Base-by-base conservation (phyloP, 2,113 vertebrate species). In the Podarcis muralis region DNA sequence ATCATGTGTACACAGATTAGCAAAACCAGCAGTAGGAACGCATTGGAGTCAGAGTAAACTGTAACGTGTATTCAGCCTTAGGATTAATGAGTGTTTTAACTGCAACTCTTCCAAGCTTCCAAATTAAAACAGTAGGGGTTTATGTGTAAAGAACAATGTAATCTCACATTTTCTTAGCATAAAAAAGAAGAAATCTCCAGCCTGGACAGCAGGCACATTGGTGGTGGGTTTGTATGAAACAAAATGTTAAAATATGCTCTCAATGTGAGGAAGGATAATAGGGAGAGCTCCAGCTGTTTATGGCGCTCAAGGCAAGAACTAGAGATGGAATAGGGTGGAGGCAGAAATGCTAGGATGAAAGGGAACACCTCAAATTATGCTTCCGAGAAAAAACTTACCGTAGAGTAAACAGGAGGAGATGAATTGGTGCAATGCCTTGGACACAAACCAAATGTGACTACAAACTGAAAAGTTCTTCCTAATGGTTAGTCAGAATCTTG, bases 41-140 rank as follows among this genome's bases (percentile, higher is more conserved):
- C 48, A 53, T 53, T 53, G 48, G 48, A 53, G 48, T 53, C 48
- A 53, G 48, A 53, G 48, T 53, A 53, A 53, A 53, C 48, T 53
- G 48, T 11, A 53, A 48, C 48, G 48, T 53, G 48, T 48, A 53
- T 53, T 11, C 48, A 12, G 48, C 48, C 43, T 48, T 30, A 81
- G 69, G 86, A 82, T 48, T 32, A 59, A 7, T 53, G 12, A 16
- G 30, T 32, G 88, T 20, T 83, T 25, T 37, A 5, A 25, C 0
- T 20, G 53, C 59, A 65, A 65, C 62, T 53, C 79, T 79, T 88
- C 74, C 8, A 35, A 89, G 92, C 89, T 80, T 88, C 81, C 85
- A 75, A 84, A 90, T 80, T 85, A 90, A 91, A 93, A 84, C 57
- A 74, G 83, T 92, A 85, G 12, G 77, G 43, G 9, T 27, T 53